phyloP scores from a whole-genome alignment of 2,888 invertebrate genomes.

The Leptogaster cylindrica region DNA sequence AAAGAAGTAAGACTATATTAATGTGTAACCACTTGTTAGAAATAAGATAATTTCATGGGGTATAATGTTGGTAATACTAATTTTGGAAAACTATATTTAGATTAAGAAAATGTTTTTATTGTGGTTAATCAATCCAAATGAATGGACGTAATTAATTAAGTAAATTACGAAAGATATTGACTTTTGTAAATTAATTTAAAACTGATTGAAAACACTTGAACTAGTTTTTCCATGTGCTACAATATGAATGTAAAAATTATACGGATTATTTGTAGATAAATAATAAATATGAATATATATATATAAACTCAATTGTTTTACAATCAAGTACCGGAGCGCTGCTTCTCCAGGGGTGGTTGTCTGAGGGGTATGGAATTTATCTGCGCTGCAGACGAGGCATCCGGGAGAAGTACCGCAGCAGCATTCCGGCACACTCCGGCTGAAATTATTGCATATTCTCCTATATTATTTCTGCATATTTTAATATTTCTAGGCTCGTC shows the following conservation, averaged over 20 bases:
- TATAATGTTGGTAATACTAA: slow-evolving; percentile 31
- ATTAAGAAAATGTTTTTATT: slow-evolving; percentile 5
- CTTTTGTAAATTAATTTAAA: slow-evolving; percentile 20
- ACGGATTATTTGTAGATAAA: slow-evolving; percentile 29
- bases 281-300: slow-evolving; percentile 18
- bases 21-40: slow-evolving; percentile 16
- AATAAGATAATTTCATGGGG: slow-evolving; percentile 18
- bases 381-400: too few relatives aligned
- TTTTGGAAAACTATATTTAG: slow-evolving; percentile 21
- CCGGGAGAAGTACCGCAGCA: too few relatives aligned
- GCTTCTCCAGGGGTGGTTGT: too few relatives aligned
- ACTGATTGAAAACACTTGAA: not conserved
- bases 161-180: not conserved
- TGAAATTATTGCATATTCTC: too few relatives aligned
- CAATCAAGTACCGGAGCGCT: too few relatives aligned
- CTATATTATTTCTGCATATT: too few relatives aligned
- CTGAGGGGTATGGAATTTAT: too few relatives aligned
- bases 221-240: slow-evolving; percentile 26
- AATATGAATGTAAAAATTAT: slow-evolving; percentile 24
- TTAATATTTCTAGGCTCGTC: too few relatives aligned
- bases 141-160: not conserved
- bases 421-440: too few relatives aligned
- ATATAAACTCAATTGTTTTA: too few relatives aligned
- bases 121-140: not conserved
- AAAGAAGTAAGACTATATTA: slow-evolving; percentile 11